These are phyloP conservation scores for Pemphigus obesinymphae DNA, from an alignment of 1,140 invertebrate species.

Conservation along the genomic window DNA sequence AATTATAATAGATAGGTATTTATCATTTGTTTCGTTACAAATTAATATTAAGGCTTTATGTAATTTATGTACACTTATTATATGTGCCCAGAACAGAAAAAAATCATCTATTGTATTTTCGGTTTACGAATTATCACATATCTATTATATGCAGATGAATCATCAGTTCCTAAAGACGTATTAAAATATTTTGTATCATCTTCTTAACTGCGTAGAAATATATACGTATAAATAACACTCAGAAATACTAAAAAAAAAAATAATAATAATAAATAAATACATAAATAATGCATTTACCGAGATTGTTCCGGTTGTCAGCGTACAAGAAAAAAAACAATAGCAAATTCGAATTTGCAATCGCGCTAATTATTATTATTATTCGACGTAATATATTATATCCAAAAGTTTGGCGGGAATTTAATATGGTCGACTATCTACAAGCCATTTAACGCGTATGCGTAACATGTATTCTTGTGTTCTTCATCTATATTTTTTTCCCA, in stretches of 20 bases:
- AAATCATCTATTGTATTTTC: background rate
- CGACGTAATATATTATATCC: background rate
- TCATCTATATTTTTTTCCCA: background rate
- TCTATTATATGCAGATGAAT: background rate
- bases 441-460: background rate
- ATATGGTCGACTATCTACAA: background rate
- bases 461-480: background rate
- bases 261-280: too few species aligned
- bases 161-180: background rate
- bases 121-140: background rate
- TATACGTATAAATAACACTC: background rate
- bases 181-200: background rate
- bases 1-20: too few species aligned
- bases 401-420: background rate
- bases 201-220: background rate
- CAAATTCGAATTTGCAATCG: conserved; percentile 7
- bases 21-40: too few species aligned
- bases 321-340: conserved; percentile 17
- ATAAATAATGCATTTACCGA: conserved; percentile 15
- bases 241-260: background rate
- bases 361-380: conserved; percentile 11
- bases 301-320: conserved; percentile 34
- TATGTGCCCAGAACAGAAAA: too few species aligned
- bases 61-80: too few species aligned
- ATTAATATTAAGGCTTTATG: too few species aligned